A percentile compares a stretch with the other conserved stretches of the same genome.
Conservation (phyloP, 2,888 invertebrate genomes). For the Apodemia mormo region DNA sequence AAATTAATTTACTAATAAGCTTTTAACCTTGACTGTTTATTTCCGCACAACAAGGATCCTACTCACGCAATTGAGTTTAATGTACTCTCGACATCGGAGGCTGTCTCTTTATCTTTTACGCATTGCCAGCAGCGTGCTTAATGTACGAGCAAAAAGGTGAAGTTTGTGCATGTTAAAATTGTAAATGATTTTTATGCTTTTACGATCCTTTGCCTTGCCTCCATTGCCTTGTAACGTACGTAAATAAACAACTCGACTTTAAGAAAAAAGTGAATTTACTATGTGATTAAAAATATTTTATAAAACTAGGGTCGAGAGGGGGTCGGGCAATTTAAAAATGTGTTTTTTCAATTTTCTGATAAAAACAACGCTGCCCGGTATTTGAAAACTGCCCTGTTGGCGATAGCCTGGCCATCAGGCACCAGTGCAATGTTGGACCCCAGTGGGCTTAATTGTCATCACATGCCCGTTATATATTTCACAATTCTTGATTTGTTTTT, state of each 20-base stretch:
- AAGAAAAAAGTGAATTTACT: not conserved
- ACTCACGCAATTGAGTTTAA: slow-evolving; percentile 16
- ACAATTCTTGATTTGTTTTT: no score
- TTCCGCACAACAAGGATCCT: not conserved
- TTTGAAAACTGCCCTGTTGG: no score
- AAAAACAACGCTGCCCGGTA: no score
- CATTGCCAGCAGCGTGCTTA: slow-evolving; percentile 6
- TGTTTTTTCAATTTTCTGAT: no score
- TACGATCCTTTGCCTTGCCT: not conserved
- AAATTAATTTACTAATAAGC: not conserved
- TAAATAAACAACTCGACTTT: not conserved
- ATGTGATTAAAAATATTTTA: not conserved
- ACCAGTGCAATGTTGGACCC: no score
- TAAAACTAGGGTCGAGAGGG: no score
- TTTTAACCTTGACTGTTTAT: slow-evolving; percentile 3
- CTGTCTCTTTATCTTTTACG: slow-evolving; percentile 16
- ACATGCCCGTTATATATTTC: no score
- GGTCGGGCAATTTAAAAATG: no score
- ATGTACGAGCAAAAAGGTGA: slow-evolving; percentile 5
- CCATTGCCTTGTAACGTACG: not conserved
- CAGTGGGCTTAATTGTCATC: no score
- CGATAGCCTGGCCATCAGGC: no score
- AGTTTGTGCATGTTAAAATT: slow-evolving; percentile 6
- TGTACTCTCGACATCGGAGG: slow-evolving; percentile 6
- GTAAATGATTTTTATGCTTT: not conserved